phyloP scores from a whole-genome alignment of 2,797 vertebrate genomes.

The Microctenopoma lineatum region DNA sequence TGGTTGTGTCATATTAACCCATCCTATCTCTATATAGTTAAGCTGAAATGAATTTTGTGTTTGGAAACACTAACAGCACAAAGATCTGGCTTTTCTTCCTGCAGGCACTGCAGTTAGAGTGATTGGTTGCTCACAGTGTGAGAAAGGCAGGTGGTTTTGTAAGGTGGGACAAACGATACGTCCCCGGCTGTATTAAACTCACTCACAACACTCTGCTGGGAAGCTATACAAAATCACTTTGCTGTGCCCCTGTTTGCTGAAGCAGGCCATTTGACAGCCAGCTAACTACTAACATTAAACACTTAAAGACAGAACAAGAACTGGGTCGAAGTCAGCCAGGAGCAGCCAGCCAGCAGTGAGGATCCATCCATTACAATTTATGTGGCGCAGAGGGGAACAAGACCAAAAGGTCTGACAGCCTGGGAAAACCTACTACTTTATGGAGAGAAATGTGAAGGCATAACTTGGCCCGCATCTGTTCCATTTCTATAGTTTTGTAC shows the following conservation, averaged over 20 bases:
- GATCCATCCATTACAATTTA: conserved; percentile 50
- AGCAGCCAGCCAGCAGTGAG: conserved; percentile 37
- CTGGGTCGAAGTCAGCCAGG: conserved; percentile 42
- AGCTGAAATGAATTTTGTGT: conserved; percentile 29
- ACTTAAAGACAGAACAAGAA: conserved; percentile 72
- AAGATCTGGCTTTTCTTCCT: conserved; percentile 36
- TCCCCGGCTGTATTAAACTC: conserved; percentile 45
- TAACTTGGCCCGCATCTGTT: conserved; percentile 2
- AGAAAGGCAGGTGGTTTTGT: conserved; percentile 19
- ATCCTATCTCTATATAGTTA: conserved; percentile 16
- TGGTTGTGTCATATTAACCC: not conserved
- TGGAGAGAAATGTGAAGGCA: not conserved
- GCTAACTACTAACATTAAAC: conserved; percentile 70
- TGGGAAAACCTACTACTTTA: conserved; percentile 6
- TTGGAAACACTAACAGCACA: conserved; percentile 53
- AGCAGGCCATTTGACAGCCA: conserved; percentile 56
- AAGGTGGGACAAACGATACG: conserved; percentile 51
- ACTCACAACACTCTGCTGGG: conserved; percentile 54
- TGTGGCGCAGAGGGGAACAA: conserved; percentile 27
- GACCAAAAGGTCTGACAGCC: conserved; percentile 19
- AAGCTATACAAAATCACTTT: conserved; percentile 66
- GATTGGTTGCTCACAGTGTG: conserved; percentile 13
- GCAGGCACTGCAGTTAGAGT: conserved; percentile 1
- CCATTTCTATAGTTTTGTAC: not conserved
- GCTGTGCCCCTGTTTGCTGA: conserved; percentile 51